These are phyloP conservation scores for Rhyacophila evoluta DNA, from an alignment of 2,888 invertebrate species.

Conservation along the genomic window DNA sequence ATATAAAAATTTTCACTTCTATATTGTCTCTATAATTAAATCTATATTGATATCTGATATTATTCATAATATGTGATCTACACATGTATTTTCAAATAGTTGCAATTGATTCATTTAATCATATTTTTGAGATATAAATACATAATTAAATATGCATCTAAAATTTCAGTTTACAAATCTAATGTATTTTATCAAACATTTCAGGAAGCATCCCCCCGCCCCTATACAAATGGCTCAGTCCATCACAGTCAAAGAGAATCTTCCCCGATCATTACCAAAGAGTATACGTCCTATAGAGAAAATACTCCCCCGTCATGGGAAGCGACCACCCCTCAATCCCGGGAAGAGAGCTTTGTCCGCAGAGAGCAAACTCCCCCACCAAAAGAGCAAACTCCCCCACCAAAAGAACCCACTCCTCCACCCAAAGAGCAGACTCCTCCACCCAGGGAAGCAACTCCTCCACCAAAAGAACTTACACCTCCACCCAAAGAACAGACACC, in stretches of 20 bases:
- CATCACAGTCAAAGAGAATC: constrained; percentile 61
- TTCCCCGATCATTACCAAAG: constrained; percentile 53
- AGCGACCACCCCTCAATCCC: constrained; percentile 43
- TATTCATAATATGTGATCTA: no score
- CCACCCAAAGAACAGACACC: constrained; percentile 3
- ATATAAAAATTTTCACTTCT: no score
- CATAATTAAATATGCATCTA: no score
- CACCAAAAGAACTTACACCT: neutral
- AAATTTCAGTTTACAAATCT: no score
- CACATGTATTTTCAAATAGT: no score
- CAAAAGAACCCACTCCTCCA: neutral
- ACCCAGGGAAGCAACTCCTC: neutral
- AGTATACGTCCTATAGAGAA: constrained; percentile 40
- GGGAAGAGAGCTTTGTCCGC: constrained; percentile 36
- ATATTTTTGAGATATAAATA: no score
- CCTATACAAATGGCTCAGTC: constrained; percentile 67
- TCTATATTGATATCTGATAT: no score
- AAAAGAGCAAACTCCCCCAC: neutral
- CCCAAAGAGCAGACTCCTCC: neutral
- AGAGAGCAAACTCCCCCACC: constrained; percentile 30
- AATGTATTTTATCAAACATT: constrained; percentile 35
- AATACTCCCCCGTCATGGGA: constrained; percentile 51
- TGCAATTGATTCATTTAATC: no score
- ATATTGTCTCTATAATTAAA: no score
- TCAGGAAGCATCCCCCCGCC: constrained; percentile 65